A percentile compares a stretch with the other conserved stretches of the same genome.
phyloP scores from a whole-genome alignment of 2,888 invertebrate genomes.

The Epistrophella euchroma region DNA sequence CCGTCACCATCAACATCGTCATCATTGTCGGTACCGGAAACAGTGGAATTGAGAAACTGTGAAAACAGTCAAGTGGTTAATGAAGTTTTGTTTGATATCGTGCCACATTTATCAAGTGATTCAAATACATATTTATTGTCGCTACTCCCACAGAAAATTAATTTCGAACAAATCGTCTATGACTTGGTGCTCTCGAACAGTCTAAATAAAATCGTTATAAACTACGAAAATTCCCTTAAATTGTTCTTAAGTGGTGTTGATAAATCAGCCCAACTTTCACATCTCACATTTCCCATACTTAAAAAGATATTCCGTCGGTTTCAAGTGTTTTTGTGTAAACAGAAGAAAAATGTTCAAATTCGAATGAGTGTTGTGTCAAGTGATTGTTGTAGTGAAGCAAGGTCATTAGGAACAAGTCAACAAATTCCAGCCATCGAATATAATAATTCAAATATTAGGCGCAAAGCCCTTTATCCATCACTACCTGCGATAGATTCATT shows the following conservation, averaged over 20 bases:
- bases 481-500: neutral
- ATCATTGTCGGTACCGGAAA: conserved; percentile 8
- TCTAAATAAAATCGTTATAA: conserved; percentile 77
- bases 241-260: conserved; percentile 70
- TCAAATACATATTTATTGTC: conserved; percentile 2
- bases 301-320: conserved; percentile 51
- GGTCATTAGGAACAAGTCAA: conserved; percentile 56
- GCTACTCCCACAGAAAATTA: conserved; percentile 60
- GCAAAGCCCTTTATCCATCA: neutral
- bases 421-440: conserved; percentile 38
- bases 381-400: conserved; percentile 10
- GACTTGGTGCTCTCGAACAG: conserved; percentile 77
- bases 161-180: conserved; percentile 73
- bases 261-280: conserved; percentile 32
- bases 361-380: conserved; percentile 49
- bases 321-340: conserved; percentile 53
- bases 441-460: conserved; percentile 3
- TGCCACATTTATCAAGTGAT: conserved; percentile 54
- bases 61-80: conserved; percentile 60
- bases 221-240: conserved; percentile 77
- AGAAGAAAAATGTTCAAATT: conserved; percentile 1
- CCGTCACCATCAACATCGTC: neutral
- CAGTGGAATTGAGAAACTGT: conserved; percentile 28
- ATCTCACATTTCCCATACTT: conserved; percentile 15
- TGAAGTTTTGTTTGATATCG: conserved; percentile 68